Evolutionary conservation across 1,140 invertebrate genomes (phyloP), one percentile per base, ranked within the genome.

Genomic region (Diabrotica undecimpunctata): DNA sequence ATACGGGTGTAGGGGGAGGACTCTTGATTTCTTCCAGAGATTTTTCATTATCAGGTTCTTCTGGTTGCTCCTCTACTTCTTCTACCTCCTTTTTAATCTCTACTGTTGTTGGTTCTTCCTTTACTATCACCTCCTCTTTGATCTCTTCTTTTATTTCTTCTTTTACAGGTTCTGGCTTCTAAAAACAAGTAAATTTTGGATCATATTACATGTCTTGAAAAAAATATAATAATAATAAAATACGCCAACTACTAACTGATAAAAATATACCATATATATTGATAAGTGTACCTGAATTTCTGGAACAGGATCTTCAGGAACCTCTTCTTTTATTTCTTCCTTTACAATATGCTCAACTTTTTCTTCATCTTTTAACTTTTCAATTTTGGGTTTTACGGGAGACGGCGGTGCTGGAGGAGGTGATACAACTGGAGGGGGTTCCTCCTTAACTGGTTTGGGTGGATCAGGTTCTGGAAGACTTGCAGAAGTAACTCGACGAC

Each of bases 401-500:
- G 58, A 53, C 38, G 54, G 67, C 5, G 70, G 55, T 7, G 54
- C 50, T 25, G 54, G 35, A 9, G 53, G 62, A 6, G 62, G 35
- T 61, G 67, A 11, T 6, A 56, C n/a, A 12, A 58, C n/a, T n/a
- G 63, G 25, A 5, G 62, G 62, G 13, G 39, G 38, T 64, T 68
- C 70, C 52, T 76, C 72, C 58, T 70, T 72, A 6, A 65, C 51
- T 54, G 65, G 60, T 9, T 64, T 66, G 51, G 68, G 65, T 5
- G 62, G 54, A 58, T 71, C 72, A 0, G 76, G 76, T 5, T 81
- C 79, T 5, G 80, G 41, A 14, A 65, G 61, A 46, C 81, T 39
- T 75, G 79, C 75, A 6, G 69, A 70, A 35, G 79, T 81, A 36
- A 80, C 80, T 65, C 82, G 79, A 68, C 83, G 75, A 54, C 81